Evolutionary conservation across 2,113 vertebrate genomes (phyloP), one percentile per base, ranked within the genome.

Genomic region (Anthoscopus minutus): DNA sequence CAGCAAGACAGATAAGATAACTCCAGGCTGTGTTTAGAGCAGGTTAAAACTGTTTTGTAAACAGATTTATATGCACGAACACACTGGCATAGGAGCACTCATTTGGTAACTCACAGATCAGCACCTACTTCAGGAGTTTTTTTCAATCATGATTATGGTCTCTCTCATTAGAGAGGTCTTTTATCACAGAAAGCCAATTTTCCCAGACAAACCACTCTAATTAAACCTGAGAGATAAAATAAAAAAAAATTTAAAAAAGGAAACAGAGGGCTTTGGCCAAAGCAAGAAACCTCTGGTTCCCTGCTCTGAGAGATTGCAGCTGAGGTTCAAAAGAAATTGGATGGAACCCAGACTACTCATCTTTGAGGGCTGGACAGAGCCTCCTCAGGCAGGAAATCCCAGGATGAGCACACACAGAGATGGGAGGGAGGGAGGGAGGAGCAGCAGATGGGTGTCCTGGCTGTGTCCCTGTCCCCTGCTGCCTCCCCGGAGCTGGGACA

Each of bases 1-100:
- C 64, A 54, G 57, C 70, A 72, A 53, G 35, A 73, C 35, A 94
- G 94, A 96, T 95, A 93, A 97, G 92, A 86, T 89, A 85, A 92
- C 81, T 91, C 28, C 78, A 67, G 89, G 89, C 78, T 94, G 84
- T 54, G 56, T 37, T 94, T 44, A 20, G 65, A 87, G 81, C 71
- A 73, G 71, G 79, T 94, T 64, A 48, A 92, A 95, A 37, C 10
- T 76, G 30, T 91, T 89, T 81, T 69, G 84, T 95, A 94, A 97
- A 96, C 89, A 93, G 4, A 88, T 95, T 96, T 92, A 80, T 80
- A 83, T 80, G 64, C 81, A 58, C 58, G 76, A 86, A 47, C 66
- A 82, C 81, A 58, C 89, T 83, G 91, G 82, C 82, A 71, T 11
- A 37, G 56, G 62, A 81, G 47, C 54, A 70, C 20, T 45, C 45